Base-by-base conservation (phyloP, 2,888 invertebrate species). In the Neuroscelio doddi region DNA sequence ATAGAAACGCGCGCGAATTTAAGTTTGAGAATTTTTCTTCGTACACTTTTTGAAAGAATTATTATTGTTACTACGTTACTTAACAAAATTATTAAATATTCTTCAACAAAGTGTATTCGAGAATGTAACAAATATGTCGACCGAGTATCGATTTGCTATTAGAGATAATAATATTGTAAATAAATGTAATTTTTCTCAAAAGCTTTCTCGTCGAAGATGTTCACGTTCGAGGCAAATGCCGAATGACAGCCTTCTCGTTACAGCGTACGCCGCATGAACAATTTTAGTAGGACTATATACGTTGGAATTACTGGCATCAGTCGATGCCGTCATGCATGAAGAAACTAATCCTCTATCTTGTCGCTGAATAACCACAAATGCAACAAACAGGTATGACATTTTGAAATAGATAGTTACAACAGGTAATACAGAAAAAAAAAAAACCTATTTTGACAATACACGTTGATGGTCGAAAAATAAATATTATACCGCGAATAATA, bases 11-110 rank as follows among this genome's bases (percentile, higher is more conserved):
- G 83, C 75, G 78, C 77, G 75, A 79, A 81, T 81, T 81, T 81
- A 82, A 82, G 82, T 83, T 83, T 82, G 82, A 81, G 81, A 78
- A 78, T 78, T 80, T 83, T n/a, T n/a, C n/a, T n/a, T n/a, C n/a
- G n/a, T n/a, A n/a, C n/a, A n/a, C n/a, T n/a, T n/a, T n/a, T n/a
- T n/a, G n/a, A n/a, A n/a, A n/a, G n/a, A n/a, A n/a, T n/a, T n/a
- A n/a, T n/a, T n/a, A n/a, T n/a, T n/a, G n/a, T n/a, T n/a, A n/a
- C n/a, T n/a, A n/a, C n/a, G n/a, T n/a, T n/a, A n/a, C n/a, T n/a
- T n/a, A n/a, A n/a, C n/a, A n/a, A n/a, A n/a, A n/a, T n/a, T n/a
- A n/a, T n/a, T n/a, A n/a, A n/a, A n/a, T n/a, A n/a, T n/a, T n/a
- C n/a, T n/a, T n/a, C n/a, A n/a, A n/a, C n/a, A n/a, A n/a, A n/a